Base-by-base conservation (phyloP, 1,140 invertebrate species). In the Carcinoscorpius rotundicauda region DNA sequence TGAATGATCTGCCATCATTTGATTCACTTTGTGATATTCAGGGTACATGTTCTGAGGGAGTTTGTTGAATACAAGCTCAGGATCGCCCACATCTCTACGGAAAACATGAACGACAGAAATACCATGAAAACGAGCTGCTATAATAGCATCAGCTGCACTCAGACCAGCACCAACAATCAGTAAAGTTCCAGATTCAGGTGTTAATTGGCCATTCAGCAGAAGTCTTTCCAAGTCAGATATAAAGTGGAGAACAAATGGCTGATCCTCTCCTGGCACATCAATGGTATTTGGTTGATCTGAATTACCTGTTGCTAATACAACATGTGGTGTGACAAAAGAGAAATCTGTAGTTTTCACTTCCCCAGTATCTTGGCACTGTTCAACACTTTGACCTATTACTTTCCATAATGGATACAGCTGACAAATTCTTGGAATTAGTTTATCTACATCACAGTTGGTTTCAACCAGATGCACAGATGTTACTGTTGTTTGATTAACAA, bases 61-160 rank as follows among this genome's bases (percentile, higher is more conserved):
- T 71, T 88, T 85, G 29, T 83, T 86, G 75, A 81, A 80, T 61
- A 79, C 78, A 5, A 82, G 71, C 68, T 82, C 81, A 59, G 81
- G 79, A 61, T 85, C 82, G 58, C 81, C 80, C 3, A 79, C 75
- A 48, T 71, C 70, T 51, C 84, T 77, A 50, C 89, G 79, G 76
- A 92, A 92, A 48, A 84, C 82, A 77, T 93, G 91, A 6, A 87
- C 70, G 3, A 90, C 76, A 3, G 84, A 82, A 51, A 88, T 77
- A 3, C 82, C 81, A 52, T 82, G 77, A 52, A 81, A 81, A 61
- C 83, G 76, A 0, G 85, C 82, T 5, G 85, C 83, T 68, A 93
- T 82, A 67, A 94, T 85, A n/a, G 88, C 91, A 77, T 94, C 91
- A 3, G 91, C 91, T 4, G 91, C 91, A 75, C 85, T 89, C 51